These are phyloP conservation scores for Triplophysa rosa DNA, from an alignment of 2,113 vertebrate genomes.

Conservation along the genomic window DNA sequence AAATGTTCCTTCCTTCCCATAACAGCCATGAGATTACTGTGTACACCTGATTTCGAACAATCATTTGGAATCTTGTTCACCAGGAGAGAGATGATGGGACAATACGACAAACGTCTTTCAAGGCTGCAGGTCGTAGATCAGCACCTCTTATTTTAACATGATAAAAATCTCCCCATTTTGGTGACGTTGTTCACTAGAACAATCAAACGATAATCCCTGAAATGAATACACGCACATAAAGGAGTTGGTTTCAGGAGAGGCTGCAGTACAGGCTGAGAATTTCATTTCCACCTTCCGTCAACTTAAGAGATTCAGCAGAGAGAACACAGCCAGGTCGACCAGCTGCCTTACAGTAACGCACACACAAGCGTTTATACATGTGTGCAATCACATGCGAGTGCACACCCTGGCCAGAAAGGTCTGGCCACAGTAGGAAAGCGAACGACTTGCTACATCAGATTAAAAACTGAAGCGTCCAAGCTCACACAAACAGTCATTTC, in stretches of 20 bases:
- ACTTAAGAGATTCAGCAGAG: constrained; percentile 11
- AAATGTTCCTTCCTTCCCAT: not conserved
- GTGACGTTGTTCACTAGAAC: not conserved
- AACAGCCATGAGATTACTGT: not conserved
- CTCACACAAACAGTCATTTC: constrained; percentile 21
- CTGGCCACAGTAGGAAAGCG: constrained; percentile 40
- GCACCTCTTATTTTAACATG: not conserved
- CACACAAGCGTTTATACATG: constrained; percentile 49
- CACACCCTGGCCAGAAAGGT: constrained; percentile 66
- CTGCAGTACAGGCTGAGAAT: constrained; percentile 25
- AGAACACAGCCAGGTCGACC: constrained; percentile 10
- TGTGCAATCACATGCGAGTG: constrained; percentile 44
- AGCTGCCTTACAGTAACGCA: constrained; percentile 58
- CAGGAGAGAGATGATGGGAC: not conserved
- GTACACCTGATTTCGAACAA: not conserved
- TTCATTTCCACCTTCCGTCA: not conserved
- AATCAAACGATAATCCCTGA: not conserved
- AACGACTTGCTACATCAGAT: constrained; percentile 20
- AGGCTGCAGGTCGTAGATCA: constrained; percentile 5
- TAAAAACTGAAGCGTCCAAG: constrained; percentile 7
- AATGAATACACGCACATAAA: not conserved
- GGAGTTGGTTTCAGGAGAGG: not conserved
- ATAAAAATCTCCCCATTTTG: not conserved
- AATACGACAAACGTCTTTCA: not conserved
- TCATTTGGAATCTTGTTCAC: not conserved